Base-by-base conservation (phyloP, 2,113 vertebrate genomes). In the Picathartes gymnocephalus region DNA sequence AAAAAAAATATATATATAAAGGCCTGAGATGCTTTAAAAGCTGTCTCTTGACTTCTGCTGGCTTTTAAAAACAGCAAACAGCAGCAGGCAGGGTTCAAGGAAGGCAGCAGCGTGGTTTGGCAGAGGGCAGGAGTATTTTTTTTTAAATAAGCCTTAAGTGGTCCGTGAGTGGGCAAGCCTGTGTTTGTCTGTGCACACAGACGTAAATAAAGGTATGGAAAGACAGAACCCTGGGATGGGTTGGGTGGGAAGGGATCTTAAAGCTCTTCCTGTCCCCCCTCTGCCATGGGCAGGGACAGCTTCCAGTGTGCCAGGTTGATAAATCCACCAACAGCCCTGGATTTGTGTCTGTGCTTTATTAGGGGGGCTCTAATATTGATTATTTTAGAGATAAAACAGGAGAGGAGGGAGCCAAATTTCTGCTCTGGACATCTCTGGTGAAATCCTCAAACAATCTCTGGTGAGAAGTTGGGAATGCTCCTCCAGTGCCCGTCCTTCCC, bases 11-110 rank as follows among this genome's bases (percentile, higher is more conserved):
- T 45, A 11, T 45, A n/a, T 17, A 24, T 13, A 69, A n/a, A 40
- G 27, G 8, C 14, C 40, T 48, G 60, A 44, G 73, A 58, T 81
- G 60, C 79, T 89, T 87, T 94, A 64, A 94, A 96, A 96, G 92
- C 60, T 37, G 28, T 66, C 79, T 92, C 91, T 96, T 89, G 93
- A 90, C 82, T 95, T 86, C 17, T 61, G 42, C 66, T 30, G 62
- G 15, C 65, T 88, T 93, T 96, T 68, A 62, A 51, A 86, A 79
- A 60, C 19, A 68, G 4, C 61, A 61, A 78, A 37, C 62, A 6
- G 7, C 86, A 39, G 15, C 10, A 56, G 5, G 4, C 30, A 10
- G 8, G 89, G 93, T 96, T 96, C 95, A 92, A 97, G 95, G 91
- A 72, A 94, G 81, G 72, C 15, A 44, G 12, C 78, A 47, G 70